Base-by-base conservation (phyloP, 1,140 invertebrate genomes). In the Hyposmocoma kahamanoa region DNA sequence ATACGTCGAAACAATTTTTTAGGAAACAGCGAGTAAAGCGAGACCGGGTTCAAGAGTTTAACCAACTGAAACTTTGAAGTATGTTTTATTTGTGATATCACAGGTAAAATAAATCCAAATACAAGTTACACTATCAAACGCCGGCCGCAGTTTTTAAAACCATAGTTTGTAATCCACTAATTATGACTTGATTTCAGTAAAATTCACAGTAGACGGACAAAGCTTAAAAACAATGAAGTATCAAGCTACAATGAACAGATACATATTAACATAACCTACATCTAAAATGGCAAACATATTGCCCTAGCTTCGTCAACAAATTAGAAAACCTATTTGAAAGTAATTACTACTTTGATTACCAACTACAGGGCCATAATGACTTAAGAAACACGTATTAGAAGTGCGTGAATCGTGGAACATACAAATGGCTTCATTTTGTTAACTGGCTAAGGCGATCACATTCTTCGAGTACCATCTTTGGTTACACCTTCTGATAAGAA, bases 1-100 rank as follows among this genome's bases (percentile, higher is more conserved):
- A 42, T 28, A 28, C 11, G 24, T 11, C 5, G 11, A 28, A 28
- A 28, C 6, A 11, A 6, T 28, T 28, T 6, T 28, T 28, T 28
- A 28, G 11, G 6, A 28, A 28, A 28, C 24, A 41, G 20, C 10
- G 47, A 54, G 34, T 53, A 22, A 46, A 53, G 19, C 48, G 59
- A 67, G 75, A 63, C 60, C 57, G 59, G 68, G 69, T 69, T 74
- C 69, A 81, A 81, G 75, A 79, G 73, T 77, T 67, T 77, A 77
- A 77, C 75, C 49, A 47, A 50, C 17, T 4, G 24, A 34, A 42
- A 15, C 0, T 41, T n/a, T n/a, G n/a, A n/a, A n/a, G n/a, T n/a
- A n/a, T n/a, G n/a, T n/a, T n/a, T n/a, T n/a, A n/a, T n/a, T n/a
- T n/a, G n/a, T n/a, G n/a, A n/a, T n/a, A n/a, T n/a, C n/a, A n/a